Evolutionary conservation across 2,888 invertebrate genomes (phyloP), one percentile per base, ranked within the genome.

Genomic region (Sycophila texana): DNA sequence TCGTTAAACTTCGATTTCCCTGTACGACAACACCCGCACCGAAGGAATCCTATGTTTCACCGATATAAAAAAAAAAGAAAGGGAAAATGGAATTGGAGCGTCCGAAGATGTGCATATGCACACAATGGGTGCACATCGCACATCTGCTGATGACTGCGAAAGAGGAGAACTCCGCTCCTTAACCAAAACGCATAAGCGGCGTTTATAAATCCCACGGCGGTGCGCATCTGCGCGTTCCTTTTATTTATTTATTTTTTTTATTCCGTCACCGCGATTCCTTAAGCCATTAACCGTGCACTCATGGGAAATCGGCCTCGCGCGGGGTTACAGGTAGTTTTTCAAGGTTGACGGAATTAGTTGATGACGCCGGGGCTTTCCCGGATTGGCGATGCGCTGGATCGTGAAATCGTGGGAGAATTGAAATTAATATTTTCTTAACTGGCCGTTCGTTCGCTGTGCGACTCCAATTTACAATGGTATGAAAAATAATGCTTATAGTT

Each of bases 91-190:
- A 39, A 39, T 39, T 39, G 7, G 67, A 22, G 22, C 20, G 61
- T 49, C 39, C 39, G 39, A 7, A 39, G 39, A 39, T 4, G 49
- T n/a, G 12, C 22, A 61, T 47, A 20, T n/a, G 49, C 30, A 72
- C 73, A 73, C 65, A 73, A 73, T 73, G 39, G 65, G n/a, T 16
- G 18, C 16, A 14, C 18, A 18, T 4, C n/a, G 47, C 47, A 10
- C 30, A 12, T 16, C 30, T 26, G 30, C 63, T 63, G 63, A 39
- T 63, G 30, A 39, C 22, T 22, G 71, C 65, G 74, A 70, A 79
- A 78, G 47, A 63, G 49, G 67, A 79, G 47, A 70, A 49, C 47
- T 72, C 60, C 58, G 60, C 71, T 20, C 71, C 71, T 72, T 61
- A 60, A 61, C 65, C n/a, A 16, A 66, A 65, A 14, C 58, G 2